phyloP scores from a whole-genome alignment of 2,888 invertebrate genomes.

The Mythimna pallens region DNA sequence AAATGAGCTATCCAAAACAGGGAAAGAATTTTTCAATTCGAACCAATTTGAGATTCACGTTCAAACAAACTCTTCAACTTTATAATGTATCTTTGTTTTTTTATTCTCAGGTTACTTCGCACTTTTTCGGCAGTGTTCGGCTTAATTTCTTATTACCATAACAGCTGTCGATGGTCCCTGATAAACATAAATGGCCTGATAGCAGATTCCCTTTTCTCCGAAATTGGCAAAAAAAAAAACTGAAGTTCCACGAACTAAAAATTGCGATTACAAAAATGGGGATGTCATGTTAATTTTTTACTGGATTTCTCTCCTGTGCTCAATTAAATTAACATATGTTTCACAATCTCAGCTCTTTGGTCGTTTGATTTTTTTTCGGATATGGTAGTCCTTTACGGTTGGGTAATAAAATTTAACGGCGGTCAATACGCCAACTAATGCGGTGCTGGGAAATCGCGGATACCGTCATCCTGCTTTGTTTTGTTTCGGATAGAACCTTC shows the following conservation, averaged over 20 bases:
- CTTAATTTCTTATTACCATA: slow-evolving; percentile 52
- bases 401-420: slow-evolving; percentile 81
- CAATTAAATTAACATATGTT: slow-evolving; percentile 83
- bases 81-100: not conserved
- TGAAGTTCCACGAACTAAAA: slow-evolving; percentile 32
- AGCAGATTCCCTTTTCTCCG: slow-evolving; percentile 14
- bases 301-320: slow-evolving; percentile 58
- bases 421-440: slow-evolving; percentile 74
- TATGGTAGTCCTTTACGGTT: slow-evolving; percentile 79
- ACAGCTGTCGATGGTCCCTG: slow-evolving; percentile 43
- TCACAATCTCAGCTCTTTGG: slow-evolving; percentile 69
- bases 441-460: slow-evolving; percentile 45
- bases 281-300: slow-evolving; percentile 57
- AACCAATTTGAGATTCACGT: no score
- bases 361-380: slow-evolving; percentile 73
- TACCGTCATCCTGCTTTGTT: slow-evolving; percentile 52
- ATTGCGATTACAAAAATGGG: slow-evolving; percentile 46
- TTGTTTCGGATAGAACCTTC: slow-evolving; percentile 39
- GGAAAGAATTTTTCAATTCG: no score
- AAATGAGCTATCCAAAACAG: no score
- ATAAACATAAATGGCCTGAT: slow-evolving; percentile 38
- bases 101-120: slow-evolving; percentile 5
- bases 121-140: slow-evolving; percentile 26
- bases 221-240: slow-evolving; percentile 23
- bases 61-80: no score